These are phyloP conservation scores for Trissoscelio sp. DNA, from an alignment of 2,888 invertebrate species.

Conservation along the genomic window DNA sequence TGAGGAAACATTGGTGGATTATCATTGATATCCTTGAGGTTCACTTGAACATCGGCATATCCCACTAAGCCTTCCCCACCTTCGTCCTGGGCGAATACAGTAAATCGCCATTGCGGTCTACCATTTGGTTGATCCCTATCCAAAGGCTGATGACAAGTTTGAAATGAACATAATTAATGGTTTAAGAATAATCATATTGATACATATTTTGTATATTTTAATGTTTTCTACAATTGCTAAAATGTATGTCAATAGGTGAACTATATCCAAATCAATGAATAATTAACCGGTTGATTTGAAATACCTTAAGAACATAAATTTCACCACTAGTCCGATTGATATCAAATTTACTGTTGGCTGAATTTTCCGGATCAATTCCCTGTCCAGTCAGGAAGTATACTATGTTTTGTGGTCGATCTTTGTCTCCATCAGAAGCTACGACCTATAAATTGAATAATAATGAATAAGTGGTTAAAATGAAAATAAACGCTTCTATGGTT, in stretches of 20 bases:
- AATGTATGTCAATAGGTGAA: too few species aligned
- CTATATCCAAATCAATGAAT: neutral
- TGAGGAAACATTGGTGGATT: slow-evolving; percentile 98
- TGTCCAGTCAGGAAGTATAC: slow-evolving; percentile 98
- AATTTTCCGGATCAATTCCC: slow-evolving; percentile 97
- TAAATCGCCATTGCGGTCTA: slow-evolving; percentile 97
- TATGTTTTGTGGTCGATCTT: slow-evolving; percentile 96
- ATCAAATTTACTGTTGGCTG: slow-evolving; percentile 97
- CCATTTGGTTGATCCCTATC: slow-evolving; percentile 99
- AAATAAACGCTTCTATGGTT: neutral
- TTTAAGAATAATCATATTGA: too few species aligned
- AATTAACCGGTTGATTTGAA: neutral
- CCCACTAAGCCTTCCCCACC: slow-evolving; percentile 97
- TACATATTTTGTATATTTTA: too few species aligned
- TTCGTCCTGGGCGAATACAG: slow-evolving; percentile 98
- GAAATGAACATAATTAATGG: too few species aligned
- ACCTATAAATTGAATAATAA: slow-evolving; percentile 86
- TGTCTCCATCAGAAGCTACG: slow-evolving; percentile 97
- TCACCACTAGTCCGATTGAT: slow-evolving; percentile 98
- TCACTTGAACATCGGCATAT: slow-evolving; percentile 98
- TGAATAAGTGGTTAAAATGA: neutral
- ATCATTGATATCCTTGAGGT: slow-evolving; percentile 98
- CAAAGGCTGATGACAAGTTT: slow-evolving; percentile 88
- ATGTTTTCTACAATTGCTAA: too few species aligned
- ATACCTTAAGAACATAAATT: slow-evolving; percentile 96